phyloP scores from a whole-genome alignment of 2,888 invertebrate genomes.

The Melipona bicolor region DNA sequence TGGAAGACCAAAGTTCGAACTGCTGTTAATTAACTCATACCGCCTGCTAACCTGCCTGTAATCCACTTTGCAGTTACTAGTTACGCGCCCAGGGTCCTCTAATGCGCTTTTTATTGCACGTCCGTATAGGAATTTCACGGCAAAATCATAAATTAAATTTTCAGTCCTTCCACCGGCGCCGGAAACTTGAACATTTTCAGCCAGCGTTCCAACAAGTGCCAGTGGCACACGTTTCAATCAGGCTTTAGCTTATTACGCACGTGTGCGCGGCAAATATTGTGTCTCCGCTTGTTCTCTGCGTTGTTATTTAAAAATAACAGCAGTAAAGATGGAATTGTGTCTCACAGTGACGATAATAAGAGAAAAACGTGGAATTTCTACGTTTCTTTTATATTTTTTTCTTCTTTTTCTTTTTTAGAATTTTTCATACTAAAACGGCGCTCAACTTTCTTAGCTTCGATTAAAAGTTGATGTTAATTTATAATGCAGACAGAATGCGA shows the following conservation, averaged over 20 bases:
- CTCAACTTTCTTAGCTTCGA: no score
- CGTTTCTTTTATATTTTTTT: no score
- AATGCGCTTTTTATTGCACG: conserved; percentile 76
- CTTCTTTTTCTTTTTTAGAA: no score
- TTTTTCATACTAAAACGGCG: no score
- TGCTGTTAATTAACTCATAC: conserved; percentile 71
- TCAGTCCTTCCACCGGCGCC: conserved; percentile 3
- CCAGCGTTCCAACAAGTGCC: conserved; percentile 47
- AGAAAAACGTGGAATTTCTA: no score
- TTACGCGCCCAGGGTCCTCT: conserved; percentile 59
- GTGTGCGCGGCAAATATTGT: background rate
- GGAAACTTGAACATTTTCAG: conserved; percentile 60
- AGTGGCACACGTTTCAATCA: conserved; percentile 53
- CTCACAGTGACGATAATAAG: no score
- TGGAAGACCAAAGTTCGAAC: conserved; percentile 68
- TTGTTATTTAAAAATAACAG: no score
- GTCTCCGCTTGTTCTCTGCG: background rate
- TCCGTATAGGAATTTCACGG: conserved; percentile 61
- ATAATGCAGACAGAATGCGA: no score
- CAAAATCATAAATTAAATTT: conserved; percentile 74
- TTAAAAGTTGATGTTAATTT: no score
- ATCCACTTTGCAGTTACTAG: conserved; percentile 67
- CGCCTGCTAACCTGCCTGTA: conserved; percentile 58
- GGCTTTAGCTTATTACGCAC: background rate
- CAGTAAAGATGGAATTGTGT: no score